Evolutionary conservation across 2,113 vertebrate species (phyloP).

Genomic region (Riparia riparia): DNA sequence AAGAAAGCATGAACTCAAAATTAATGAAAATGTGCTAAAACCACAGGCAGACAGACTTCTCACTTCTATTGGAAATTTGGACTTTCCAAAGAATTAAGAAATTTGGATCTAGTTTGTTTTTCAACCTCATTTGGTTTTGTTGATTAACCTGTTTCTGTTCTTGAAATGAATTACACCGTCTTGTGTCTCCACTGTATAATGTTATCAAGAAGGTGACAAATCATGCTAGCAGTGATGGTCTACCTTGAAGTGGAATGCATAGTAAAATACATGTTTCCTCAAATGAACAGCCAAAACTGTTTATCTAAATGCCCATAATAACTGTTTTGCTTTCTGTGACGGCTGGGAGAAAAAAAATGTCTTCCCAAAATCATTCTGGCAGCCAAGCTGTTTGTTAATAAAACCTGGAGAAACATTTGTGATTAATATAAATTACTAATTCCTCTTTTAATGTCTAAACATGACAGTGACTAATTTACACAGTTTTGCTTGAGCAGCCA

Average conservation of each 20-base stretch:
- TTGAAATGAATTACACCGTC: slow-evolving; percentile 75
- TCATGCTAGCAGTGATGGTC: slow-evolving; percentile 64
- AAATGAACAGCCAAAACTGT: slow-evolving; percentile 81
- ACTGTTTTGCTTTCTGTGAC: slow-evolving; percentile 73
- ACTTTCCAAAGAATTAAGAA: slow-evolving; percentile 70
- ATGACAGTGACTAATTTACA: slow-evolving; percentile 76
- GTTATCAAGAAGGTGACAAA: slow-evolving; percentile 82
- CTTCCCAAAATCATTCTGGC: slow-evolving; percentile 78
- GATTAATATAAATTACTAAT: slow-evolving; percentile 82
- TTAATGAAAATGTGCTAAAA: neutral
- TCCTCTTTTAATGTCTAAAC: slow-evolving; percentile 74
- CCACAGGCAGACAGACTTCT: slow-evolving; percentile 20
- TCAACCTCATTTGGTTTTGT: slow-evolving; percentile 61
- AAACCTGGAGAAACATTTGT: slow-evolving; percentile 78
- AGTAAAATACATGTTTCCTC: slow-evolving; percentile 76
- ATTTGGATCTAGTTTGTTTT: slow-evolving; percentile 66
- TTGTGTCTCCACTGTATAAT: slow-evolving; percentile 76
- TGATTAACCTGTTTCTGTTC: slow-evolving; percentile 80
- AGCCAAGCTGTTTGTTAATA: slow-evolving; percentile 77
- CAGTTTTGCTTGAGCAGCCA: slow-evolving; percentile 61
- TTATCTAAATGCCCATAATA: slow-evolving; percentile 83
- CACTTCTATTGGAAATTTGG: slow-evolving; percentile 39
- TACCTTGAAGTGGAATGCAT: slow-evolving; percentile 71
- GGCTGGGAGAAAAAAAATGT: slow-evolving; percentile 62
- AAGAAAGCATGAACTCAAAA: neutral